Conservation (phyloP, 1,140 invertebrate species). For the Lepidotrigona ventralis region DNA sequence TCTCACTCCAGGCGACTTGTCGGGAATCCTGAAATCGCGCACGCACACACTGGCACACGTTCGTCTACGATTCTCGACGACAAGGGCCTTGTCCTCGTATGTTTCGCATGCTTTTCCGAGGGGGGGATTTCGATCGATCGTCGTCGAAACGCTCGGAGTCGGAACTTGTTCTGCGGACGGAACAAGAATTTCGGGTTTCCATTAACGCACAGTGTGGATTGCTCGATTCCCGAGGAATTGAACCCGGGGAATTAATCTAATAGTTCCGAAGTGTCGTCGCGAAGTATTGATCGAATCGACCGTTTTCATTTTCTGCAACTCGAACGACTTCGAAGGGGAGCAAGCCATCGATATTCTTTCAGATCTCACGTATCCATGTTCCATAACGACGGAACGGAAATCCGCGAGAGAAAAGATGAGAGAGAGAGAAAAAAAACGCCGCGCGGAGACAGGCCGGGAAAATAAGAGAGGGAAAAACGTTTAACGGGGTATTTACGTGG, state of each 20-base stretch:
- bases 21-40: conserved; percentile 30
- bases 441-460: too few species aligned
- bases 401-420: too few species aligned
- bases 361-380: not conserved
- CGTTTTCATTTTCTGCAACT: too few species aligned
- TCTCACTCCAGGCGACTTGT: not conserved
- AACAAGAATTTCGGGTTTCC: not conserved
- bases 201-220: not conserved
- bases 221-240: not conserved
- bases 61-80: conserved; percentile 20
- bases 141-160: not conserved
- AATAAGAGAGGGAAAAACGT: conserved; percentile 9
- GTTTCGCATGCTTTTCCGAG: conserved; percentile 12
- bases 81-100: not conserved
- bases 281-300: too few species aligned
- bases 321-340: not conserved
- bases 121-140: not conserved
- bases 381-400: too few species aligned
- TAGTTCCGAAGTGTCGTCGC: too few species aligned
- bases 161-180: not conserved
- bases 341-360: too few species aligned
- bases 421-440: too few species aligned
- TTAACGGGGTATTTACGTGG: conserved; percentile 2
- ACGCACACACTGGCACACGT: not conserved
- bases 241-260: not conserved